These are phyloP conservation scores for Syrphus vitripennis DNA, from an alignment of 2,888 invertebrate species.

Conservation along the genomic window DNA sequence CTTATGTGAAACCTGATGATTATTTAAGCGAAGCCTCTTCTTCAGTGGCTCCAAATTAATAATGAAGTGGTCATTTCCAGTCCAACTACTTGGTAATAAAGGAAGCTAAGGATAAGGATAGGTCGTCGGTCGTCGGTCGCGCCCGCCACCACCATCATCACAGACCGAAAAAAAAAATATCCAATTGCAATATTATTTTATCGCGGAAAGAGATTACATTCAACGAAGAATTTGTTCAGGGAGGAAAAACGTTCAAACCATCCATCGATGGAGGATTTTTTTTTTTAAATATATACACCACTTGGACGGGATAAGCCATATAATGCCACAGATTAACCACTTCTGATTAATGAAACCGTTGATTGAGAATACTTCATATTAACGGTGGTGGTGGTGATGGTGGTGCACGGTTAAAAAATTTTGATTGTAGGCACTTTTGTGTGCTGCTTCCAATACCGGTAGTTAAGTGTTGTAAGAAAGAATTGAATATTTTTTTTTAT, in stretches of 20 bases:
- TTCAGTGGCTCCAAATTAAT: constrained; percentile 52
- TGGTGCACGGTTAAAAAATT: constrained; percentile 28
- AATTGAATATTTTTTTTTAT: constrained; percentile 29
- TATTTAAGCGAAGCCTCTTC: constrained; percentile 56
- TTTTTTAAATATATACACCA: constrained; percentile 18
- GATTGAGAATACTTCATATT: constrained; percentile 57
- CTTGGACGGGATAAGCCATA: constrained; percentile 54
- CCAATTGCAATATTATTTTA: constrained; percentile 61
- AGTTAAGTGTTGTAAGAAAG: constrained; percentile 51
- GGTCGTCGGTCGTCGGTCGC: background rate
- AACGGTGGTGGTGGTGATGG: background rate
- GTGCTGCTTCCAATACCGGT: constrained; percentile 51
- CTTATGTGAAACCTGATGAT: constrained; percentile 57
- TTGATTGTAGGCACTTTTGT: constrained; percentile 55
- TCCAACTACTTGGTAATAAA: constrained; percentile 49
- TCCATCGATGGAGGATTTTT: background rate
- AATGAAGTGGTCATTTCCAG: constrained; percentile 70
- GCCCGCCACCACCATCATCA: background rate
- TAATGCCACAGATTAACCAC: constrained; percentile 64
- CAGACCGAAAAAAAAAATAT: constrained; percentile 28
- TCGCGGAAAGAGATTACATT: constrained; percentile 39
- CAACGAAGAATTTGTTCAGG: background rate
- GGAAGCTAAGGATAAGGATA: constrained; percentile 47
- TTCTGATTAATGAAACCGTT: constrained; percentile 67
- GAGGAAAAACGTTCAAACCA: constrained; percentile 11